These are phyloP conservation scores for Tenebrio molitor DNA, from an alignment of 1,140 invertebrate genomes.

Conservation along the genomic window DNA sequence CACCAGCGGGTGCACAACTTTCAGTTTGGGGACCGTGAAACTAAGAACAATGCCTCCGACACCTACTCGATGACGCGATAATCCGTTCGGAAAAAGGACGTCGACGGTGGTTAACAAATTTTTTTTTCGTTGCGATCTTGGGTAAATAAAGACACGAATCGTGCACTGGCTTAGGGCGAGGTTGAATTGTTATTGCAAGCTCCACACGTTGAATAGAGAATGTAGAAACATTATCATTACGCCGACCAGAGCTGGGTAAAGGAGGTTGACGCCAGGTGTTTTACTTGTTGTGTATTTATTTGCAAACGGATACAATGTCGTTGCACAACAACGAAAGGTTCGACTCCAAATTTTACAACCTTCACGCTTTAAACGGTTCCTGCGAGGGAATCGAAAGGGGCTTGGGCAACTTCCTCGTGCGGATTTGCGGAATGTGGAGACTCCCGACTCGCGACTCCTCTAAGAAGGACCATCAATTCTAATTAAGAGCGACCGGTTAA, in stretches of 20 bases:
- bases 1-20: neutral
- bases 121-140: too few species aligned
- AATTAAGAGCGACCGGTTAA: neutral
- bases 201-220: conserved; percentile 35
- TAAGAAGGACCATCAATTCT: neutral
- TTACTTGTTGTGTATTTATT: conserved; percentile 19
- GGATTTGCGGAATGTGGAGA: neutral
- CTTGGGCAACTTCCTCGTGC: conserved; percentile 18
- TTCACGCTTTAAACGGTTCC: conserved; percentile 15
- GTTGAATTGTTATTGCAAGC: conserved; percentile 23
- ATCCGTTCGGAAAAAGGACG: conserved; percentile 1
- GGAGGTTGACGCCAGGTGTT: conserved; percentile 36
- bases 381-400: neutral
- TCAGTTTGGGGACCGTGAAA: conserved; percentile 28
- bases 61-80: conserved; percentile 24
- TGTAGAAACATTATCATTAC: conserved; percentile 39
- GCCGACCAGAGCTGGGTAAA: conserved; percentile 17
- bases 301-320: conserved; percentile 30
- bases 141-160: conserved; percentile 24
- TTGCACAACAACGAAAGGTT: conserved; percentile 37
- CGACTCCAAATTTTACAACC: conserved; percentile 28
- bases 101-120: neutral
- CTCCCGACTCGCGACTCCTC: neutral
- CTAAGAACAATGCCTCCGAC: conserved; percentile 18
- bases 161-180: conserved; percentile 33